Base-by-base conservation (phyloP, 2,797 vertebrate genomes). In the Spea hammondii region DNA sequence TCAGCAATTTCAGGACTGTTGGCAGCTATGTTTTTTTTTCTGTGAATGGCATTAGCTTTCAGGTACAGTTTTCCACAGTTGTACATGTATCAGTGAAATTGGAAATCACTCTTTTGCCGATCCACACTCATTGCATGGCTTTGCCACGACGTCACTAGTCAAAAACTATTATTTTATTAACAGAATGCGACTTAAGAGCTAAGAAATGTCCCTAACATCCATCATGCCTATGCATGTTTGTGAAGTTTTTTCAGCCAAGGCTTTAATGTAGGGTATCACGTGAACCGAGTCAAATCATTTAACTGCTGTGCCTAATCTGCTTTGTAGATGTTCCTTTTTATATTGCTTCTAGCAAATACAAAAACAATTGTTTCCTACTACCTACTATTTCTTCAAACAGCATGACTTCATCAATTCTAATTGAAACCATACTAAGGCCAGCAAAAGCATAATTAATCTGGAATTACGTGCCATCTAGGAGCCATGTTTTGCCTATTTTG, bases 201-300 rank as follows among this genome's bases (percentile, higher is more conserved):
- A 3, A 11, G 3, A 11, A 7, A 53, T 53, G 1, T 10, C 50
- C 50, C 10, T 51, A 6, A 51, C 6, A 11, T 6, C 6, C 10
- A 53, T 7, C 51, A 53, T 11, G 51, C 51, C 51, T n/a, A 11
- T 11, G 53, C 59, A 50, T 46, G 17, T 47, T 71, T 76, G 44
- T 53, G 67, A 80, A 55, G 59, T 71, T 66, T 53, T 71, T 77
- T 65, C 47, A 67, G 59, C 44, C 59, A 62, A 69, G 55, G 32
- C 46, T 82, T 82, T 48, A 60, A 73, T 55, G 80, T 51, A 55
- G 62, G 46, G 51, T 75, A 84, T 85, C 55, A 70, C 46, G 17
- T 81, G 3, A 75, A 83, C 79, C 54, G 45, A 75, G 4, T 5
- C 69, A 44, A 59, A 65, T 68, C 76, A 80, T 51, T 17, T 14